Percentiles rank a stretch among this genome's conserved stretches.
Conservation (phyloP, 1,140 invertebrate genomes). For the Dendrolimus kikuchii region DNA sequence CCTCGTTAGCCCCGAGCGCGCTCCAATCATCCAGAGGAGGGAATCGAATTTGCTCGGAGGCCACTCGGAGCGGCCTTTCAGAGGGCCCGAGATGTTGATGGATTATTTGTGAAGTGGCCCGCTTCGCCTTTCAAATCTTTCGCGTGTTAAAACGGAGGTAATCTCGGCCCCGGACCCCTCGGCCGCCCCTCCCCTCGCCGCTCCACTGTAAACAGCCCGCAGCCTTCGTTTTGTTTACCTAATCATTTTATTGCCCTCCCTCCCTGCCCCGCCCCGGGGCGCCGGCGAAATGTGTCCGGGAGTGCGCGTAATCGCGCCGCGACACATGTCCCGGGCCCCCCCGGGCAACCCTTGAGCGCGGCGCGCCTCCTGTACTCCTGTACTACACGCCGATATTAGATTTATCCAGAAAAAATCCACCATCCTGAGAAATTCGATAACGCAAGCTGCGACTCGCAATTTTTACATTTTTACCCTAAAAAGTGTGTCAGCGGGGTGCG, state of each 20-base stretch:
- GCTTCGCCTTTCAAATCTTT: conserved; percentile 63
- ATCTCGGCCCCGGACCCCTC: conserved; percentile 37
- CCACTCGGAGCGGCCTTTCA: conserved; percentile 33
- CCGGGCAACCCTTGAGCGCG: background rate
- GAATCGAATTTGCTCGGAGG: conserved; percentile 56
- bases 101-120: conserved; percentile 67
- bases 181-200: conserved; percentile 19
- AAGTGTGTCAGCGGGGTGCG: conserved; percentile 58
- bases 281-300: conserved; percentile 31
- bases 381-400: conserved; percentile 50
- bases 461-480: conserved; percentile 59
- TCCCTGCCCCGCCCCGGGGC: conserved; percentile 10
- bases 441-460: conserved; percentile 54
- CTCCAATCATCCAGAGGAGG: conserved; percentile 45
- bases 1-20: conserved; percentile 54
- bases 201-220: conserved; percentile 26
- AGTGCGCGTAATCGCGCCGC: conserved; percentile 29
- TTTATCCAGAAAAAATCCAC: conserved; percentile 35
- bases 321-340: conserved; percentile 32
- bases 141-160: conserved; percentile 68
- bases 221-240: conserved; percentile 56
- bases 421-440: conserved; percentile 48
- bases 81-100: conserved; percentile 49
- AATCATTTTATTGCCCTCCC: conserved; percentile 54
- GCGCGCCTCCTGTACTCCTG: conserved; percentile 42